Percentiles rank a stretch among this genome's conserved stretches.
These are phyloP conservation scores for Leucoraja ocellata DNA, from an alignment of 2,797 vertebrate genomes.

Conservation along the genomic window DNA sequence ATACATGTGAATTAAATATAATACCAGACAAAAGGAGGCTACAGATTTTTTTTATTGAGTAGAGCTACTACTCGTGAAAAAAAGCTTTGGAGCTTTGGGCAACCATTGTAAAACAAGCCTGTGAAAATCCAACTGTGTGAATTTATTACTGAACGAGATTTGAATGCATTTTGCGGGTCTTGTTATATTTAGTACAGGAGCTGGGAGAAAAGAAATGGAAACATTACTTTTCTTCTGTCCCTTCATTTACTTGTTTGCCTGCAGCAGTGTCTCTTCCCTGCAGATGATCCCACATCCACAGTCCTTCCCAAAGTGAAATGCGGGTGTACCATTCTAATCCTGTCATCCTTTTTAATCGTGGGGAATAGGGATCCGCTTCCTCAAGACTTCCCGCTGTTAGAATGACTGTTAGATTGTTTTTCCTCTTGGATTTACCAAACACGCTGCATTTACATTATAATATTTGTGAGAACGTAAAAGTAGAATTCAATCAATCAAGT, in stretches of 20 bases:
- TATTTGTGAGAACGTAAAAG: neutral
- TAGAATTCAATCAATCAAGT: neutral
- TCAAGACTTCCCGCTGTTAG: neutral
- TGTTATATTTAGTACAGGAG: neutral
- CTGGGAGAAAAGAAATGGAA: neutral
- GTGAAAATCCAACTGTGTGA: neutral
- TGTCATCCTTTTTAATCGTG: neutral
- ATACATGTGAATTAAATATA: too few relatives aligned
- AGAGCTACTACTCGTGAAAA: too few relatives aligned
- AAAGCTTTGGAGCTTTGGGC: neutral
- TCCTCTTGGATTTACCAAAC: neutral
- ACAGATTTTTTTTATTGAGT: too few relatives aligned
- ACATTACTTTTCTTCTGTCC: neutral
- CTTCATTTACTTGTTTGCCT: neutral
- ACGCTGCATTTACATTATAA: neutral
- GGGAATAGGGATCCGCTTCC: neutral
- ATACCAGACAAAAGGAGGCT: too few relatives aligned
- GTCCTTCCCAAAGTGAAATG: neutral
- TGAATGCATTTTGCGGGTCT: neutral
- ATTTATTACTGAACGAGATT: neutral
- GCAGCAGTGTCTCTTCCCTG: too few relatives aligned
- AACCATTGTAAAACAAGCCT: neutral
- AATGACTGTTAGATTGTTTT: too few relatives aligned
- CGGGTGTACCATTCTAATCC: neutral
- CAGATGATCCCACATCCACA: neutral